Evolutionary conservation across 2,113 vertebrate species (phyloP).

Genomic region (Megalops atlanticus): DNA sequence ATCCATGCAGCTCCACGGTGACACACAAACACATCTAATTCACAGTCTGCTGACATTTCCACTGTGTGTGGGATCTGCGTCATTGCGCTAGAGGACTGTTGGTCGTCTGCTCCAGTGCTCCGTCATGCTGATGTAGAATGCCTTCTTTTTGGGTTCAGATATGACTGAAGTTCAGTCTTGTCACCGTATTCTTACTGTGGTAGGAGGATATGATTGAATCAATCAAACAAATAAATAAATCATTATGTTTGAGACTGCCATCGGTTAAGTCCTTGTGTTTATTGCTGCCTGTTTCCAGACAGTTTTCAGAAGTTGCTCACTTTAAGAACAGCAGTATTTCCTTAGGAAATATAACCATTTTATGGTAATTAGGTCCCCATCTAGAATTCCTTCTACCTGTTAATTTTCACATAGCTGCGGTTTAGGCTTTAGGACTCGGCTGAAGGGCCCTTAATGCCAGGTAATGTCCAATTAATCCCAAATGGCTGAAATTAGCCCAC

Average conservation of each 20-base stretch:
- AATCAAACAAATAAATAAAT: background rate
- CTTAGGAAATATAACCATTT: slow-evolving; percentile 21
- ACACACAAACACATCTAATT: background rate
- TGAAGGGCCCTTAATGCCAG: slow-evolving; percentile 4
- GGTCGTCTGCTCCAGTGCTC: no score
- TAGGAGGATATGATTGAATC: background rate
- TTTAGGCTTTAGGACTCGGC: slow-evolving; percentile 27
- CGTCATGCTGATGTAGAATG: no score
- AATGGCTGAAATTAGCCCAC: slow-evolving; percentile 27
- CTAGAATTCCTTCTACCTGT: slow-evolving; percentile 14
- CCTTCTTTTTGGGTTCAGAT: no score
- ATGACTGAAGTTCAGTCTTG: no score
- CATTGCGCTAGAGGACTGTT: no score
- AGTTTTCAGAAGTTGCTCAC: slow-evolving; percentile 1
- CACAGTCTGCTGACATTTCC: no score
- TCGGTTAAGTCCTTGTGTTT: background rate
- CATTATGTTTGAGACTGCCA: background rate
- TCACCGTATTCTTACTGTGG: no score
- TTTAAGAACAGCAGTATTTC: slow-evolving; percentile 12
- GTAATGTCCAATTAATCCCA: slow-evolving; percentile 26
- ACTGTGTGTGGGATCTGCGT: no score
- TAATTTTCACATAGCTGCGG: slow-evolving; percentile 10
- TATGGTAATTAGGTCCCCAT: slow-evolving; percentile 30
- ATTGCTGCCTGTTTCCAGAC: slow-evolving; percentile 17
- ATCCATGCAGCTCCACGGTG: background rate